Evolutionary conservation across 2,113 vertebrate species (phyloP), one percentile per base, ranked within the genome.

Genomic region (Gambusia affinis): DNA sequence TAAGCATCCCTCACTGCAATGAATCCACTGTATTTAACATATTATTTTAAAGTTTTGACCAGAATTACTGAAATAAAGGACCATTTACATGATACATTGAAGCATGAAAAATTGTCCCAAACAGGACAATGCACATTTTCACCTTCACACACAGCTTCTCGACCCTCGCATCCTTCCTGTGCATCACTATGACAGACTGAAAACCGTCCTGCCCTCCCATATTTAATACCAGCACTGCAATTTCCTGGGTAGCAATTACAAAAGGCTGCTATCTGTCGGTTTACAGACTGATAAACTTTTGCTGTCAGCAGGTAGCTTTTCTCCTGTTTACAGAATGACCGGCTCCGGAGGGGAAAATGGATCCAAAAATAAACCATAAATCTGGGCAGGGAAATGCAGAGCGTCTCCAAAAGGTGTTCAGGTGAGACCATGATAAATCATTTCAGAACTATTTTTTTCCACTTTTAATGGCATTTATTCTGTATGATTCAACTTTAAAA

Each of bases 201-300:
- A 79, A 61, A 75, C 51, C 3, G 72, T 24, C 71, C 66, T 63
- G 67, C 64, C 62, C 76, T 44, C 15, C n/a, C 35, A 44, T 71
- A 71, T 33, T 57, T 14, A 2, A 66, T 62, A 60, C 33, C 64
- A 35, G 39, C 68, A 61, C 14, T 81, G 27, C 47, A 33, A 66
- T 33, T 73, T 72, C 67, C 80, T 39, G 0, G 67, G 0, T 24
- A 33, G 64, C 67, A 69, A 72, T 79, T 75, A 62, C 69, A 69
- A 5, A 8, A 57, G 47, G 73, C 67, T 44, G 61, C 31, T 71
- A 75, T 73, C 78, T 70, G 73, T 79, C 35, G 64, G 75, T 76
- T 70, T 70, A 33, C 27, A 31, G 54, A 29, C 42, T 57, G 76
- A 84, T 81, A 75, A 79, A 84, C 61, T 70, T 81, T 72, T 35